phyloP scores from a whole-genome alignment of 1,140 invertebrate genomes.

The Holcopasites calliopsidis region DNA sequence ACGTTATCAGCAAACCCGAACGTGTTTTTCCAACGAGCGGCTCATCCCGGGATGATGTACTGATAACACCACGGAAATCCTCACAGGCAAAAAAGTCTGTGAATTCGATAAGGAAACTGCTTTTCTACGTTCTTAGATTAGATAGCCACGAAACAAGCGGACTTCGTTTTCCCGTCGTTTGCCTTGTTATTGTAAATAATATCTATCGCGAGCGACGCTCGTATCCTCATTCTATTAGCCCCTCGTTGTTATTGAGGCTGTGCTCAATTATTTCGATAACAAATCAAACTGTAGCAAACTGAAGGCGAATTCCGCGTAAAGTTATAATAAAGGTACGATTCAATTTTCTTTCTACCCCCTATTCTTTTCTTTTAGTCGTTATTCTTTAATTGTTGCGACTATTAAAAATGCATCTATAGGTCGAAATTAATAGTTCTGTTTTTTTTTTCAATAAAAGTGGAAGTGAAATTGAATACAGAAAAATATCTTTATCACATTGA shows the following conservation, averaged over 20 bases:
- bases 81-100: not conserved
- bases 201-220: not conserved
- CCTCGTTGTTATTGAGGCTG: not conserved
- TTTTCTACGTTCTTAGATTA: conserved; percentile 33
- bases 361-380: not conserved
- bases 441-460: too few relatives aligned
- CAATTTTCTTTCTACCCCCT: not conserved
- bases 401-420: too few relatives aligned
- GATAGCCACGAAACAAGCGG: conserved; percentile 23
- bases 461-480: too few relatives aligned
- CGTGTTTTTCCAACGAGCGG: conserved; percentile 89
- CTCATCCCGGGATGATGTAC: conserved; percentile 92
- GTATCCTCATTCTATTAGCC: too few relatives aligned
- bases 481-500: too few relatives aligned
- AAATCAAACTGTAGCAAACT: conserved; percentile 14
- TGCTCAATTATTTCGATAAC: conserved; percentile 28
- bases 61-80: conserved; percentile 73
- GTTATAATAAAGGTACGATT: conserved; percentile 31
- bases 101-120: conserved; percentile 1
- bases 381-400: not conserved
- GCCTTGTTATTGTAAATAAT: conserved; percentile 47
- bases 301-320: conserved; percentile 2
- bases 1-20: conserved; percentile 91
- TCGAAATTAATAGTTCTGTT: too few relatives aligned
- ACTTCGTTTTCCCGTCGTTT: conserved; percentile 16